Percentiles rank a stretch among this genome's conserved stretches.
These are phyloP conservation scores for Diploptera punctata DNA, from an alignment of 2,888 invertebrate species.

Conservation along the genomic window DNA sequence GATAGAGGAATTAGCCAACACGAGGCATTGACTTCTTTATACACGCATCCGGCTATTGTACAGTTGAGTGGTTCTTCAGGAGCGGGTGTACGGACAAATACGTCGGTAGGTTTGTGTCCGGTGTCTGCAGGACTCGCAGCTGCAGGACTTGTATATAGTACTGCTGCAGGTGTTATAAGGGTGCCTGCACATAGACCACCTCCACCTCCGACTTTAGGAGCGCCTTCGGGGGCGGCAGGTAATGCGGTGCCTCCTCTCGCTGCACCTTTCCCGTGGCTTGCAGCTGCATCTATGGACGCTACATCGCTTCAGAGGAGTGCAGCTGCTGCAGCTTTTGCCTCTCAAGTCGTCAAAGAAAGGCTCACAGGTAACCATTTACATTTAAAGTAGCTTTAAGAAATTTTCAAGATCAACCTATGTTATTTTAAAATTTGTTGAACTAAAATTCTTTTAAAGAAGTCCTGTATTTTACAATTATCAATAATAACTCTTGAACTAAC, in stretches of 20 bases:
- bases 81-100: constrained; percentile 27
- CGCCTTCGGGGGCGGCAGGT: constrained; percentile 55
- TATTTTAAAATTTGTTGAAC: background rate
- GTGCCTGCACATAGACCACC: constrained; percentile 73
- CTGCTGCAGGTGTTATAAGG: constrained; percentile 50
- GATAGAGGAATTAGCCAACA: constrained; percentile 41
- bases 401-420: background rate
- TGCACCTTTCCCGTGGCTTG: constrained; percentile 57
- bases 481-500: too few relatives aligned
- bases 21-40: constrained; percentile 37
- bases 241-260: constrained; percentile 66
- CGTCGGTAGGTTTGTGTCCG: constrained; percentile 31
- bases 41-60: constrained; percentile 42
- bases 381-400: too few relatives aligned
- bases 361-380: constrained; percentile 77
- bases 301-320: constrained; percentile 48
- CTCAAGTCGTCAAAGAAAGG: constrained; percentile 83
- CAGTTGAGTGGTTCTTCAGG: constrained; percentile 24
- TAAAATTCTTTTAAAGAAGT: background rate
- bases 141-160: constrained; percentile 40
- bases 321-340: constrained; percentile 71
- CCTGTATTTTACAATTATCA: background rate
- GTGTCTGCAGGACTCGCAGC: constrained; percentile 27
- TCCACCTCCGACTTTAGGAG: constrained; percentile 64
- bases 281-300: constrained; percentile 70